A percentile compares a stretch with the other conserved stretches of the same genome.
Evolutionary conservation across 2,888 invertebrate species (phyloP).

Genomic region (Cacoxenus indagator): DNA sequence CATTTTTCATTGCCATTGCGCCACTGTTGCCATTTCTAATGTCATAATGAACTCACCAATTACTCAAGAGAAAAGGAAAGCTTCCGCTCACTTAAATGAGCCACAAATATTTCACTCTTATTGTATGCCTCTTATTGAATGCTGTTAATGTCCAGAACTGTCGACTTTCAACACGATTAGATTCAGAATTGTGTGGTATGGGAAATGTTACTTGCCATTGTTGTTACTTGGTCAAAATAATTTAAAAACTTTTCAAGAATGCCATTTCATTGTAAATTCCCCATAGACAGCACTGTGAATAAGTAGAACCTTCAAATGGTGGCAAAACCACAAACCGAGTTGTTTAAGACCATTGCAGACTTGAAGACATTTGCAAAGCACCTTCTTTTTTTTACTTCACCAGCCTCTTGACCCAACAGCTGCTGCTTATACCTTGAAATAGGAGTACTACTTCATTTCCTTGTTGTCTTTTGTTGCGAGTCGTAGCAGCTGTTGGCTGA

Average conservation of each 20-base stretch:
- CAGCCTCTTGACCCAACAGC: too few species aligned
- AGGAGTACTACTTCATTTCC: background rate
- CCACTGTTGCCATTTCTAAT: too few species aligned
- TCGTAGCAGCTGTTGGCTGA: background rate
- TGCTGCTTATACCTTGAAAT: background rate
- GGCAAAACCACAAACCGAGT: background rate
- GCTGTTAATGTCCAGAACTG: constrained; percentile 44
- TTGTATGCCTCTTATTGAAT: constrained; percentile 33
- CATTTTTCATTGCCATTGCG: too few species aligned
- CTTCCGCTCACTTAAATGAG: background rate
- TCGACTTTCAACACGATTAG: background rate
- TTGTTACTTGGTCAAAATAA: background rate
- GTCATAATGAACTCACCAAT: constrained; percentile 7
- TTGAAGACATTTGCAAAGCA: background rate
- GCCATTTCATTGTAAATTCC: too few species aligned
- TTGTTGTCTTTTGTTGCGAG: too few species aligned
- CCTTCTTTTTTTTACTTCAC: background rate
- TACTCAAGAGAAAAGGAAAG: background rate
- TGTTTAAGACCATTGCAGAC: background rate
- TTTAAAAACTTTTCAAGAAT: too few species aligned
- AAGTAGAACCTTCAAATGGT: too few species aligned
- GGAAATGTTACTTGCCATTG: background rate
- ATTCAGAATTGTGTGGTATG: constrained; percentile 11
- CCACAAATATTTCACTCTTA: background rate
- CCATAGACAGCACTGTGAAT: too few species aligned